A percentile compares a stretch with the other conserved stretches of the same genome.
These are phyloP conservation scores for Odobenus rosmarus DNA, from an alignment of 2,113 vertebrate species.

Conservation along the genomic window DNA sequence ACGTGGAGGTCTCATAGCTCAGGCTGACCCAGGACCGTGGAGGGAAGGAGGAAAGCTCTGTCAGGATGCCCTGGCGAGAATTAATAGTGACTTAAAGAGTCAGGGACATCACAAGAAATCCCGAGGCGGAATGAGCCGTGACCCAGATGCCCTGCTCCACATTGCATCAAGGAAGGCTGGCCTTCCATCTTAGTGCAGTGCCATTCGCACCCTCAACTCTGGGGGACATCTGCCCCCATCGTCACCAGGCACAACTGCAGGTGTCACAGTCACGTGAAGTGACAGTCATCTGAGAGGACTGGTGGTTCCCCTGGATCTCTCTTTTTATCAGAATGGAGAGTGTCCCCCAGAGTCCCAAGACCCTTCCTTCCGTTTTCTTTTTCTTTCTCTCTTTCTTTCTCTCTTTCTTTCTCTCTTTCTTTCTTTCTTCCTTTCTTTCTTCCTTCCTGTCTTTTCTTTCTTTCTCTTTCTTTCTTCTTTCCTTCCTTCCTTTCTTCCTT, in stretches of 20 bases:
- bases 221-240: not conserved
- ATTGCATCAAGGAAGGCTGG: not conserved
- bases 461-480: too few species aligned
- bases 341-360: not conserved
- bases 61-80: not conserved
- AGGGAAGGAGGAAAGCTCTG: not conserved
- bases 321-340: too few species aligned
- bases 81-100: not conserved
- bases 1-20: rapidly evolving
- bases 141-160: not conserved
- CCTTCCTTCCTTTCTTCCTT: too few species aligned
- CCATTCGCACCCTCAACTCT: not conserved
- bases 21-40: too few species aligned
- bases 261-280: not conserved
- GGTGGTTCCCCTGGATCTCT: not conserved
- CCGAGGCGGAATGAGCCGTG: not conserved
- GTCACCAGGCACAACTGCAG: not conserved
- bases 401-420: too few species aligned
- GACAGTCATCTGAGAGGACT: not conserved
- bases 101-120: not conserved
- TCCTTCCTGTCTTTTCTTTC: too few species aligned
- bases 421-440: too few species aligned
- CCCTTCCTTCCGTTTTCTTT: not conserved
- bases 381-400: too few species aligned
- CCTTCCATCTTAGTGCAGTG: not conserved